Base-by-base conservation (phyloP, 2,113 vertebrate genomes). In the Corythoichthys haematopterus region DNA sequence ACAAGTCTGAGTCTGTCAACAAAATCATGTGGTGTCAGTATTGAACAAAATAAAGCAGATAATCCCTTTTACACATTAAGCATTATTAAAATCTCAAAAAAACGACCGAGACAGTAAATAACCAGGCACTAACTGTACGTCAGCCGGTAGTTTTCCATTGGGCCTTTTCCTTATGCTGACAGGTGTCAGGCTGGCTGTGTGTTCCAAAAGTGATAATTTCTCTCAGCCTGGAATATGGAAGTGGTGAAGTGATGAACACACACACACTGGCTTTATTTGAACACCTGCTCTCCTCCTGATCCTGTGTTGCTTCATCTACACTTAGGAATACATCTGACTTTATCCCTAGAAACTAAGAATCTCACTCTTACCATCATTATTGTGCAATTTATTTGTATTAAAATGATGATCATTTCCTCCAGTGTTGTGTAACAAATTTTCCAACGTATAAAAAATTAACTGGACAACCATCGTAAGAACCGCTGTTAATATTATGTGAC, bases 271-370 rank as follows among this genome's bases (percentile, higher is more conserved):
- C 86, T 88, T 90, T 92, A 84, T 91, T 91, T 92, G 88, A 91
- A 91, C 91, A 92, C 89, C 89, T 92, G 90, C 83, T 84, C 83
- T 75, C 82, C 81, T 84, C 72, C 80, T 71, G 76, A 83, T 82
- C 78, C 65, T 65, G 51, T 68, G 78, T 82, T 68, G 65, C 68
- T 72, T 58, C 56, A 16, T 69, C 71, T 78, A 45, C 60, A 75
- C 71, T 51, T 73, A 20, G 35, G 16, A 43, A 43, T 20, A 43
- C 11, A 12, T 43, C 16, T 20, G 38, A 61, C 9, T n/a, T 61
- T 43, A n/a, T 11, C 58, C 8, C 15, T 15, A 3, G 35, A 3
- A n/a, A 3, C 16, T 16, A 4, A 43, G 15, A 35, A 9, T 33
- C 20, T 33, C 53, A 55, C 58, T 60, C 6, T 40, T 59, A 15